A percentile compares a stretch with the other conserved stretches of the same genome.
These are phyloP conservation scores for Rynchops niger DNA, from an alignment of 2,113 vertebrate species.

Conservation along the genomic window DNA sequence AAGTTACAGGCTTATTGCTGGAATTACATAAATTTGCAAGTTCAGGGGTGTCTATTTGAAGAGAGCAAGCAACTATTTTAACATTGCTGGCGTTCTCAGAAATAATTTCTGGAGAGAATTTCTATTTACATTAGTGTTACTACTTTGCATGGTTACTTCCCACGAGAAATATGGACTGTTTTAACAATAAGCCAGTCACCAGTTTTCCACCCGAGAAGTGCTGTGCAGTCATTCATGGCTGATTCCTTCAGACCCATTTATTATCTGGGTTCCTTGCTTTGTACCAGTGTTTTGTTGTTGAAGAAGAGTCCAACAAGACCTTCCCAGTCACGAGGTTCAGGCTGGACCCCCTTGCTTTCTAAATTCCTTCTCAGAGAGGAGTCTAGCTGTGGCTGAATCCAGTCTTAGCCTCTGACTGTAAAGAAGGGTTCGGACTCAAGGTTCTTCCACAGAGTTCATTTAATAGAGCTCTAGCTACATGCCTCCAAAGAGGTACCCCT, in stretches of 20 bases:
- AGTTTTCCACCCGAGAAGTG: neutral
- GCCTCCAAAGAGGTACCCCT: no score
- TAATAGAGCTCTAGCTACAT: no score
- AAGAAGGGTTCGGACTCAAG: no score
- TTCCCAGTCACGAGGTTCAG: neutral
- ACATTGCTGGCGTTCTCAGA: slow-evolving; percentile 3
- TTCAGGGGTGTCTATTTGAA: slow-evolving; percentile 22
- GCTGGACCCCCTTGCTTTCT: neutral
- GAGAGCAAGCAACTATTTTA: slow-evolving; percentile 41
- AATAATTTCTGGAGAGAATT: slow-evolving; percentile 43
- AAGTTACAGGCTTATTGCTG: neutral
- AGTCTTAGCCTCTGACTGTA: neutral
- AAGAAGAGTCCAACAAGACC: neutral
- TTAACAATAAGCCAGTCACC: slow-evolving; percentile 20
- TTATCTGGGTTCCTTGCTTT: neutral
- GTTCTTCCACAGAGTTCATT: no score
- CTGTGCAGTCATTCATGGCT: neutral
- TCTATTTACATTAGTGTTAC: slow-evolving; percentile 57
- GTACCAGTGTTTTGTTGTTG: neutral
- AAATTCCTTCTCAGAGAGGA: neutral
- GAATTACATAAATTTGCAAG: neutral
- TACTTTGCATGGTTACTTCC: slow-evolving; percentile 44
- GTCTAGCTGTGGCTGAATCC: neutral
- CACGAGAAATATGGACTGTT: slow-evolving; percentile 60
- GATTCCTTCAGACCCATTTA: neutral